phyloP scores from a whole-genome alignment of 2,113 vertebrate genomes.

The Dicrurus megarhynchus region DNA sequence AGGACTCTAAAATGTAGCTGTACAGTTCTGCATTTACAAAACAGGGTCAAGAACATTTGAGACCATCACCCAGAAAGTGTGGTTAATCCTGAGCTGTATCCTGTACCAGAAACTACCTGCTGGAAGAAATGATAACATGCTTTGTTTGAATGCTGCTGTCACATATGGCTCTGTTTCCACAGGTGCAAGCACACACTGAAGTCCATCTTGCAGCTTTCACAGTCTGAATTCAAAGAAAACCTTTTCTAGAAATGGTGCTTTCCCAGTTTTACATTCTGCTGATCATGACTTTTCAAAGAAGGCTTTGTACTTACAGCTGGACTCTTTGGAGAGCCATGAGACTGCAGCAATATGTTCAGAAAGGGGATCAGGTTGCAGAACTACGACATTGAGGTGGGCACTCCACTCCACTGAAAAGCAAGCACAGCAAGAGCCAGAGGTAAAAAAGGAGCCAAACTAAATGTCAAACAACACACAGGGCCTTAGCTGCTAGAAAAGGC shows the following conservation, averaged over 20 bases:
- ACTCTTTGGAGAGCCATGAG: constrained; percentile 70
- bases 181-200: neutral
- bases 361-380: constrained; percentile 83
- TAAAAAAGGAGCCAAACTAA: neutral
- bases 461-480: neutral
- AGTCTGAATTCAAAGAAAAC: constrained; percentile 2
- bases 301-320: constrained; percentile 83
- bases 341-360: constrained; percentile 90
- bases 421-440: neutral
- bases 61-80: neutral
- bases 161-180: neutral
- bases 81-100: neutral
- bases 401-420: constrained; percentile 89
- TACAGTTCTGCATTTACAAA: neutral
- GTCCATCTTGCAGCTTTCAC: neutral
- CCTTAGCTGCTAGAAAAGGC: neutral
- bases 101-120: neutral
- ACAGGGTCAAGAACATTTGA: neutral
- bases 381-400: constrained; percentile 76
- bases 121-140: neutral
- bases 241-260: neutral
- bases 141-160: neutral
- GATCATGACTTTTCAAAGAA: neutral
- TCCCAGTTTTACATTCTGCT: neutral
- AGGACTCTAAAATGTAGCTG: neutral